Evolutionary conservation across 2,888 invertebrate species (phyloP), one percentile per base, ranked within the genome.

Genomic region (Drosophila kanekoi): DNA sequence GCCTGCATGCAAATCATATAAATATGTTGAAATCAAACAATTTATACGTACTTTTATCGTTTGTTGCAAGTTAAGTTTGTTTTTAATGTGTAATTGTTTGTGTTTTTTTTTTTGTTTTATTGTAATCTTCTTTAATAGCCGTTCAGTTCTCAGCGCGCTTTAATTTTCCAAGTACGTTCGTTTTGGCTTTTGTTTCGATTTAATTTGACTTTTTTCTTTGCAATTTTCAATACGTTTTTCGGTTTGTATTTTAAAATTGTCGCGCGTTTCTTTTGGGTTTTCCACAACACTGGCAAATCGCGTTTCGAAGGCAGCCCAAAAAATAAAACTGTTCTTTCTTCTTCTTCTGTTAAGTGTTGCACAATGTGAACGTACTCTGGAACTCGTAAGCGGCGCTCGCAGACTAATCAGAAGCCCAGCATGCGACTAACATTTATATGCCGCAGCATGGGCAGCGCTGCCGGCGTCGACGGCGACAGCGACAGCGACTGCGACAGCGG

Each of bases 341-440:
- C 8, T n/a, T 28, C 16, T 40, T 40, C 10, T 14, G 20, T 4
- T 20, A 4, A 23, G 8, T 23, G 23, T 23, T 13, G 10, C 11
- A 33, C 38, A 47, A 41, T 57, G 64, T 65, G 57, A 45, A 72
- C 87, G 72, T 81, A 83, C 67, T 72, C 79, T 77, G 74, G 78
- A 88, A 88, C 89, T 80, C 69, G 89, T 83, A 84, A 88, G 83
- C 89, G 85, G 83, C 90, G 90, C 77, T 89, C 86, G 84, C 84
- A 89, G 81, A 91, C 91, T 91, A 92, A 90, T 89, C 91, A 90
- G 90, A 91, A 91, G 86, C 82, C 71, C 77, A 79, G 79, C 72
- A 67, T 66, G 69, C 90, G 76, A 73, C 81, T 81, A 89, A 83
- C 91, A 87, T 90, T 90, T 90, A 90, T 90, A 90, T 81, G 70